Evolutionary conservation across 1,140 invertebrate genomes (phyloP).

Genomic region (Agrypnia vestita): DNA sequence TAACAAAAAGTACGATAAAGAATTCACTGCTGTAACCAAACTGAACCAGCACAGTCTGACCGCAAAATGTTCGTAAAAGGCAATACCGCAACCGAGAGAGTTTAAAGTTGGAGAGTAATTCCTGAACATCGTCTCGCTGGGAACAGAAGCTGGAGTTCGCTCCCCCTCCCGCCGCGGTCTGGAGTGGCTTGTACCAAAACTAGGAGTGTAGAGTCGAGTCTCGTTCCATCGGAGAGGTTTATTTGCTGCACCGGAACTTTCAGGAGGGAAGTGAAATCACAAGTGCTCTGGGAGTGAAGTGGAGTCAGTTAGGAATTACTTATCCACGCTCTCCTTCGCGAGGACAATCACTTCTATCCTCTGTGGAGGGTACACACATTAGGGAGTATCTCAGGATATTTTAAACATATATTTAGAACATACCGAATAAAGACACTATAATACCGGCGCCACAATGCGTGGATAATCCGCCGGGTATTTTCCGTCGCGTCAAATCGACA

Average conservation of each 20-base stretch:
- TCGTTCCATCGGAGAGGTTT: conserved; percentile 9
- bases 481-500: no score
- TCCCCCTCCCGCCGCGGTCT: no score
- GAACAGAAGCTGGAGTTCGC: conserved; percentile 15
- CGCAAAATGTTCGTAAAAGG: neutral
- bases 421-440: no score
- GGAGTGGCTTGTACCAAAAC: no score
- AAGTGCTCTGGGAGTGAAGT: neutral
- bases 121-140: conserved; percentile 7
- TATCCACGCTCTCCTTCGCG: no score
- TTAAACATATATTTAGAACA: no score
- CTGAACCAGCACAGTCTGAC: conserved; percentile 4
- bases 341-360: no score
- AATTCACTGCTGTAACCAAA: neutral
- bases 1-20: no score
- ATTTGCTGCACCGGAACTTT: conserved; percentile 2
- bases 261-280: conserved; percentile 5
- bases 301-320: neutral
- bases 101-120: conserved; percentile 25
- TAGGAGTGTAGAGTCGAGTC: neutral
- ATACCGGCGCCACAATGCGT: no score
- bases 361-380: no score
- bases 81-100: conserved; percentile 17
- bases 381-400: no score
- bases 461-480: no score